phyloP scores from a whole-genome alignment of 2,888 invertebrate species.

The Tortrix viridana region DNA sequence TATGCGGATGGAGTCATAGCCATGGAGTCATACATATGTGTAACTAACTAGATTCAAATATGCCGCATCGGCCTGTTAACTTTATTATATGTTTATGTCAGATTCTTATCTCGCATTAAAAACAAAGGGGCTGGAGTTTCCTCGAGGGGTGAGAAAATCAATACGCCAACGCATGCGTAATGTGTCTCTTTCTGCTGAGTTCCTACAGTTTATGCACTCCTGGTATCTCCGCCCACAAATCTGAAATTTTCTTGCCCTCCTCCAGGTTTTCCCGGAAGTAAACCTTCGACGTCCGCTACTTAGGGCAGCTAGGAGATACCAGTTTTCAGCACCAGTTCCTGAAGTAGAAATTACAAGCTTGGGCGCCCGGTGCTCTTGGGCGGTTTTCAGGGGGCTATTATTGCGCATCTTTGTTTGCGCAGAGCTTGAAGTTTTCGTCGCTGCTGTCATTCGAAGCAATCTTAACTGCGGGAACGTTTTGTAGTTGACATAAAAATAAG shows the following conservation, averaged over 20 bases:
- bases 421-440: slow-evolving; percentile 45
- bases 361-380: slow-evolving; percentile 35
- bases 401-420: slow-evolving; percentile 65
- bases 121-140: slow-evolving; percentile 11
- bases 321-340: slow-evolving; percentile 20
- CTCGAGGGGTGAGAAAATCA: slow-evolving; percentile 51
- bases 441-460: neutral
- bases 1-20: no score
- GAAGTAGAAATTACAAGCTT: slow-evolving; percentile 19
- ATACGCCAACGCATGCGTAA: slow-evolving; percentile 66
- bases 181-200: slow-evolving; percentile 35
- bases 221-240: slow-evolving; percentile 79
- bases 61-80: slow-evolving; percentile 3
- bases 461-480: slow-evolving; percentile 23
- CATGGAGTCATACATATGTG: no score
- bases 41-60: no score
- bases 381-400: slow-evolving; percentile 39
- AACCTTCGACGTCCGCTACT: slow-evolving; percentile 64
- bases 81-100: neutral
- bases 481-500: slow-evolving; percentile 8
- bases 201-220: slow-evolving; percentile 56
- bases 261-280: slow-evolving; percentile 69
- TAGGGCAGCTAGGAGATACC: slow-evolving; percentile 64
- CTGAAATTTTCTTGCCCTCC: slow-evolving; percentile 80
- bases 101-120: slow-evolving; percentile 18